These are phyloP conservation scores for Clarias macrocephalus DNA, from an alignment of 2,113 vertebrate genomes.

Conservation along the genomic window DNA sequence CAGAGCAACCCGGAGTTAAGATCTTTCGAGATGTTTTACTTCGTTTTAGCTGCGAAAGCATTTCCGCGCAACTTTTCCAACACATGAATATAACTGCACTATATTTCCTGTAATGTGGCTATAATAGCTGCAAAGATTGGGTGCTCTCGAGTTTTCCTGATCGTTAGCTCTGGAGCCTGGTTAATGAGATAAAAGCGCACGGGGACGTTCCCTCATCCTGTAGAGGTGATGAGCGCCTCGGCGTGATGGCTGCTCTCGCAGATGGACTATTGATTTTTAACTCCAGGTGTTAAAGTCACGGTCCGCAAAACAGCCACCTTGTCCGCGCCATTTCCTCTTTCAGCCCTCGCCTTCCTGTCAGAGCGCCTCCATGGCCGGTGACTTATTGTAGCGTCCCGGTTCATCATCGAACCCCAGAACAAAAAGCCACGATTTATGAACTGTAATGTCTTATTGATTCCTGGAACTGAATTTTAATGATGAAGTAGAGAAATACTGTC, in stretches of 20 bases:
- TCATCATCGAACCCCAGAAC: conserved; percentile 65
- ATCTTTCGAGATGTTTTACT: background rate
- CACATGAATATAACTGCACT: background rate
- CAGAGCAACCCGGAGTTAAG: background rate
- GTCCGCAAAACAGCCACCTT: conserved; percentile 35
- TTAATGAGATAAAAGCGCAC: conserved; percentile 38
- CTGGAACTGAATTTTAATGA: conserved; percentile 66
- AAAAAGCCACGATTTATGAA: conserved; percentile 59
- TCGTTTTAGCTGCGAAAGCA: background rate
- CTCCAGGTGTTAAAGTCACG: conserved; percentile 38
- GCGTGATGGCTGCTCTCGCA: conserved; percentile 12
- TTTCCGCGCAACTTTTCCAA: background rate
- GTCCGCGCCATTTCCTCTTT: conserved; percentile 15
- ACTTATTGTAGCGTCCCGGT: conserved; percentile 24
- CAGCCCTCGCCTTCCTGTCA: conserved; percentile 13
- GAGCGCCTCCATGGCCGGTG: conserved; percentile 23
- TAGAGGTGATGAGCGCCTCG: conserved; percentile 12
- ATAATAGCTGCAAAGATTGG: background rate
- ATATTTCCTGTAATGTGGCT: background rate
- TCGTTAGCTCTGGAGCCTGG: background rate
- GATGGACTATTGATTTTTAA: conserved; percentile 54
- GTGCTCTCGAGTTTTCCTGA: conserved; percentile 3
- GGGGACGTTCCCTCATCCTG: conserved; percentile 13
- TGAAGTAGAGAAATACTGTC: conserved; percentile 68
- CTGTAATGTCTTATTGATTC: conserved; percentile 68